Base-by-base conservation (phyloP, 2,797 vertebrate species). In the Cryptoblepharus egeriae region DNA sequence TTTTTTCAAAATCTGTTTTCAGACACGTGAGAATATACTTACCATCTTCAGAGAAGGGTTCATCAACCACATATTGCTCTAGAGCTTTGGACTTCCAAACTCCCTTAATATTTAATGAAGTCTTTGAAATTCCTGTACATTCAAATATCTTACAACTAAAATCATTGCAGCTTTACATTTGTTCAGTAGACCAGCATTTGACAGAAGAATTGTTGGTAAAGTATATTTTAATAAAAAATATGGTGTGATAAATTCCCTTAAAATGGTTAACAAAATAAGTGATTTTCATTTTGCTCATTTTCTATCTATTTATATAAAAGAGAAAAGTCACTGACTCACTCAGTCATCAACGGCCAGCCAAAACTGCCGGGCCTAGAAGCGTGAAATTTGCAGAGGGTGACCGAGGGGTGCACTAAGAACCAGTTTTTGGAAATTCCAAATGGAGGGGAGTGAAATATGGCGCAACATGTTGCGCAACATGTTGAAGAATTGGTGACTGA, bases 1-100 rank as follows among this genome's bases (percentile, higher is more conserved):
- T 28, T 79, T 0, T 69, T 86, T 75, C n/a, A n/a, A n/a, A n/a
- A 74, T 69, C 22, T 90, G 0, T 91, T 92, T 78, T 45, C 88
- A 99, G 98, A 93, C 98, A 97, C 24, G 95, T 99, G 94, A 97
- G 98, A 81, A 97, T 98, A 93, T 97, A 98, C 90, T 91, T 99
- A 95, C 96, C 97, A 55, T 97, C 98, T 0, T 94, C 97, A 81
- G 97, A 99, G 88, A 95, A 97, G 11, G 88, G 96, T 93, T 95
- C 97, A 64, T 96, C 97, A 79, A 97, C 96, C 77, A 98, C 97
- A 85, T 98, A 98, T 96, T 99, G 98, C 92, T 99, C 98, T 28
- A 97, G 97, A 88, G 96, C 97, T 65, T 93, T 98, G 96, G 97
- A 98, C 86, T 97, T 97, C 35, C 97, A 98, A 84, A 90, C 95